Conservation (phyloP, 2,888 invertebrate species). For the Agrotis exclamationis region DNA sequence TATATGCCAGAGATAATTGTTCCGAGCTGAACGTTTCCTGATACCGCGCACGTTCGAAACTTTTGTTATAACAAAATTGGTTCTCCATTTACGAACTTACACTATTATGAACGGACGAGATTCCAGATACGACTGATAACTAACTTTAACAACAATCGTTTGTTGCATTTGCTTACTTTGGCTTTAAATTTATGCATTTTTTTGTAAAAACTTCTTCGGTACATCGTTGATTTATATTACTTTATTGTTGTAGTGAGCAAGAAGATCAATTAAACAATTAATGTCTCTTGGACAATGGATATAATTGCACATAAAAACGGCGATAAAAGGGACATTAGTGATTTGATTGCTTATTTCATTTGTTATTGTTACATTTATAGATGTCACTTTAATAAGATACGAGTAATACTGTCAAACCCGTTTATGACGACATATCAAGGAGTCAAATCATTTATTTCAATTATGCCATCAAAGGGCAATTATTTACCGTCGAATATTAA, state of each 20-base stretch:
- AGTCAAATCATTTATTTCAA: too few relatives aligned
- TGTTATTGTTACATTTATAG: constrained; percentile 13
- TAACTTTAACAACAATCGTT: constrained; percentile 7
- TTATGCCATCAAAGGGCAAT: too few relatives aligned
- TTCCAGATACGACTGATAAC: constrained; percentile 19
- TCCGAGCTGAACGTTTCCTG: constrained; percentile 39
- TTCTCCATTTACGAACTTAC: constrained; percentile 45
- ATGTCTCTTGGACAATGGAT: constrained; percentile 48
- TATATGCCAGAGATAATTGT: constrained; percentile 41
- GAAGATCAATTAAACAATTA: constrained; percentile 45
- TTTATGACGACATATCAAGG: too few relatives aligned
- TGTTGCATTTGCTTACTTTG: background rate
- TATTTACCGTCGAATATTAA: too few relatives aligned
- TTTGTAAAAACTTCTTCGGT: constrained; percentile 16
- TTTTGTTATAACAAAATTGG: constrained; percentile 51
- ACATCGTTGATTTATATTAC: constrained; percentile 29
- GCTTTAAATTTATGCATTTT: background rate
- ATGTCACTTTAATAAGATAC: constrained; percentile 10
- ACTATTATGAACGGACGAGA: constrained; percentile 17
- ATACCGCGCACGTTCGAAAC: constrained; percentile 44
- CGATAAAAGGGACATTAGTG: constrained; percentile 33
- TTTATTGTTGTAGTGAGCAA: constrained; percentile 30
- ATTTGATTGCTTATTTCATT: constrained; percentile 21
- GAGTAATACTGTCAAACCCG: background rate
- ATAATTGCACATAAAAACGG: constrained; percentile 19